phyloP scores from a whole-genome alignment of 1,140 invertebrate species.

The Aphelinus certus region DNA sequence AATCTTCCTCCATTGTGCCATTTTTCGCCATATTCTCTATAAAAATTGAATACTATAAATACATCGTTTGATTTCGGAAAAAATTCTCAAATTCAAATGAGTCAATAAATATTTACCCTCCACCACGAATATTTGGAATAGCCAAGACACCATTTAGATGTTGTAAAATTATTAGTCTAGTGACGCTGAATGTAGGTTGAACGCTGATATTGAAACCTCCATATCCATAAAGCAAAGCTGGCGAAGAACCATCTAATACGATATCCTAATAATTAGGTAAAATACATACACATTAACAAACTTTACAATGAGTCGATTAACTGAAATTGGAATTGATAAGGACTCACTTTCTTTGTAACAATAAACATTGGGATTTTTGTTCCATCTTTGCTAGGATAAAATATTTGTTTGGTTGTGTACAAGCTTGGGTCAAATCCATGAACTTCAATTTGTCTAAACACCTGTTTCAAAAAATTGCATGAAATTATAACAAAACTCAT shows the following conservation, averaged over 20 bases:
- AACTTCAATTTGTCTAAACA: constrained; percentile 86
- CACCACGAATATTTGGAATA: constrained; percentile 94
- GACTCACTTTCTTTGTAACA: constrained; percentile 80
- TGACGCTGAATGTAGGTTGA: constrained; percentile 85
- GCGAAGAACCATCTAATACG: constrained; percentile 75
- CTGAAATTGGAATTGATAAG: background rate
- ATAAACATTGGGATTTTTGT: constrained; percentile 98
- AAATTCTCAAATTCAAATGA: too few relatives aligned
- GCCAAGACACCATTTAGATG: constrained; percentile 90
- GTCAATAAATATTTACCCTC: constrained; percentile 74
- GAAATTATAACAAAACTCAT: background rate
- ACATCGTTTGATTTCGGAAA: too few relatives aligned
- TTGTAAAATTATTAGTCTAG: constrained; percentile 88
- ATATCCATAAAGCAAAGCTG: constrained; percentile 93
- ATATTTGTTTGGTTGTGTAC: constrained; percentile 90
- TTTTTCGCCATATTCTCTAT: constrained; percentile 93
- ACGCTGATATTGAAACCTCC: constrained; percentile 96
- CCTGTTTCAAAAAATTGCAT: constrained; percentile 61
- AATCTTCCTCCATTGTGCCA: constrained; percentile 96
- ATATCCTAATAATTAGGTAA: constrained; percentile 62
- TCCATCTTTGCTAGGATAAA: constrained; percentile 94
- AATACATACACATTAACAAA: constrained; percentile 3
- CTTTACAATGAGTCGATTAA: constrained; percentile 6
- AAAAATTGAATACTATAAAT: constrained; percentile 16
- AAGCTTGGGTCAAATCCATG: constrained; percentile 82